These are phyloP conservation scores for Drosophila neonasuta DNA, from an alignment of 2,888 invertebrate genomes.

Conservation along the genomic window DNA sequence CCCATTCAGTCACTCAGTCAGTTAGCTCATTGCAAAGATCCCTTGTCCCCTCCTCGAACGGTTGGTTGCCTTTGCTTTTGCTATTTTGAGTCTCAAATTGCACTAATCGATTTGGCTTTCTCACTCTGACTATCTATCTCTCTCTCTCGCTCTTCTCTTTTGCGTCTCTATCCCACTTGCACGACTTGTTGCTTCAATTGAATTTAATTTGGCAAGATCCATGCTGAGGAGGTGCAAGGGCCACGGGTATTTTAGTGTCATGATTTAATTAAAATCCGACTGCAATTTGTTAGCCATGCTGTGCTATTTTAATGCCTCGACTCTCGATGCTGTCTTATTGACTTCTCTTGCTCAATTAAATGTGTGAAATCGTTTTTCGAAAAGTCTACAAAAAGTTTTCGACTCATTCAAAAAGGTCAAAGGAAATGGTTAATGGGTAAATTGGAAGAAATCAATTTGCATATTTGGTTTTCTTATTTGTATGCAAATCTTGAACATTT, in stretches of 20 bases:
- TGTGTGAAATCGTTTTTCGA: conserved; percentile 46
- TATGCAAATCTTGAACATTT: neutral
- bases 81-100: conserved; percentile 74
- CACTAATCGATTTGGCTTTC: conserved; percentile 60
- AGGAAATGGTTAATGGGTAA: neutral
- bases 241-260: conserved; percentile 69
- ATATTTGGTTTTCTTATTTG: neutral
- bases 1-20: conserved; percentile 72
- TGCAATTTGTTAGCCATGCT: conserved; percentile 46
- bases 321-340: conserved; percentile 35
- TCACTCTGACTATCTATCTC: conserved; percentile 12
- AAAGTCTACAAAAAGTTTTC: conserved; percentile 25
- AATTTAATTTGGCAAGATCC: conserved; percentile 70
- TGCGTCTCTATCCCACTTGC: conserved; percentile 27
- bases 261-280: conserved; percentile 74
- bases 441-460: neutral
- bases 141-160: conserved; percentile 4
- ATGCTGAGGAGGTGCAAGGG: conserved; percentile 26
- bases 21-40: conserved; percentile 3
- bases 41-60: conserved; percentile 36
- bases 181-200: conserved; percentile 64
- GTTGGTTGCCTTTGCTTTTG: conserved; percentile 58
- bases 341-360: conserved; percentile 36
- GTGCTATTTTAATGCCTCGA: conserved; percentile 66
- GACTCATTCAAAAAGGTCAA: conserved; percentile 3